A percentile compares a stretch with the other conserved stretches of the same genome.
phyloP scores from a whole-genome alignment of 2,113 vertebrate genomes.

The Zingel zingel region DNA sequence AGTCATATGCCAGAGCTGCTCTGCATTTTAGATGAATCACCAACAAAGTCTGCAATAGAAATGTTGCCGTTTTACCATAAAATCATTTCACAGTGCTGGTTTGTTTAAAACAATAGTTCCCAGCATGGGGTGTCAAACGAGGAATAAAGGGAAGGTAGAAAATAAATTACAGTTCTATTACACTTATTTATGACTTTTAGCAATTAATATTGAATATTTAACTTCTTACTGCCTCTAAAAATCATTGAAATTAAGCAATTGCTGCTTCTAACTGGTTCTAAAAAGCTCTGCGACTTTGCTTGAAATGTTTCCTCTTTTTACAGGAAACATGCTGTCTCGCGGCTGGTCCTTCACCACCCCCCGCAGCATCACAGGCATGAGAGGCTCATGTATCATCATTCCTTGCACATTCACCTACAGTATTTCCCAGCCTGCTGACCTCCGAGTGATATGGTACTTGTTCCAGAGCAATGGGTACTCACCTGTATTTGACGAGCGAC shows the following conservation, averaged over 20 bases:
- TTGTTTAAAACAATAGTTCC: not conserved
- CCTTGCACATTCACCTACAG: constrained; percentile 72
- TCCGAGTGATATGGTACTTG: constrained; percentile 65
- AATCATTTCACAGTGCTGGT: not conserved
- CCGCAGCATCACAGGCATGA: constrained; percentile 60
- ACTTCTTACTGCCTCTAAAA: not conserved
- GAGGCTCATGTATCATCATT: constrained; percentile 73
- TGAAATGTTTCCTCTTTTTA: constrained; percentile 11
- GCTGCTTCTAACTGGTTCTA: too few relatives aligned
- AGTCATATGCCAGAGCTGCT: not conserved
- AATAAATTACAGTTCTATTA: not conserved
- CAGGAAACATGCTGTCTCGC: constrained; percentile 65
- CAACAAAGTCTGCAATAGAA: not conserved
- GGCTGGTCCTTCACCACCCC: constrained; percentile 76
- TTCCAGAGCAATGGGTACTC: constrained; percentile 31
- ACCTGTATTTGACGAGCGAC: constrained; percentile 29
- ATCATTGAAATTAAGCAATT: not conserved
- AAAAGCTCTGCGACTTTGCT: not conserved
- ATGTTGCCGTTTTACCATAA: not conserved
- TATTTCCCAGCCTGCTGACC: constrained; percentile 22
- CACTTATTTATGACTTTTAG: not conserved
- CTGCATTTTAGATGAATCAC: not conserved
- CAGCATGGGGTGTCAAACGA: not conserved
- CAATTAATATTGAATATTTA: not conserved
- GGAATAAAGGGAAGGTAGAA: not conserved